Evolutionary conservation across 2,113 vertebrate species (phyloP), one percentile per base, ranked within the genome.

Genomic region (Coptodon bakossiorum): DNA sequence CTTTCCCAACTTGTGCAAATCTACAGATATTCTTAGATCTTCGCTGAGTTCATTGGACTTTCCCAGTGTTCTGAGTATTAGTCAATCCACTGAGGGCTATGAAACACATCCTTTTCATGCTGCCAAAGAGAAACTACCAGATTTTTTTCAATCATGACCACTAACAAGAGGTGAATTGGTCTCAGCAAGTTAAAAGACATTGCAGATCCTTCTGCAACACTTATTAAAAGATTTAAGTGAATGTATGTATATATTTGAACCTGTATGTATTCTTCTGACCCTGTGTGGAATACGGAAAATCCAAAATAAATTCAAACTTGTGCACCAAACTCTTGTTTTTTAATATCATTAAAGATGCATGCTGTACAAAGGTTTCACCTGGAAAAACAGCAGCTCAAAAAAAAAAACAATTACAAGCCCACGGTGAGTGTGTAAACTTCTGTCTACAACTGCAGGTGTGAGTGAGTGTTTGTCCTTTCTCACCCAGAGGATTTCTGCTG

Each of bases 401-500:
- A 43, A 48, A 14, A 14, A 6, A 14, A 1, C 13, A 14, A 16
- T 48, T 7, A 16, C 16, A 48, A 52, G 50, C 48, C 48, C n/a
- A 71, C 12, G 12, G 24, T 9, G 66, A 71, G 38, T 73, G n/a
- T 48, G 68, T 27, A 76, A 76, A 48, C 10, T 1, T 45, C 13
- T 45, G 38, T 27, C 38, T 38, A 73, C 66, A 45, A 27, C 38
- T 45, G 13, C 22, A 73, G 8, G 68, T 45, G 61, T 56, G 11
- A 56, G 36, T 31, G 19, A 76, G 9, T 6, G 66, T 38, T 12
- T 22, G 54, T 48, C 2, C 13, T 19, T 14, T 50, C 93, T 93
- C 96, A 99, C 98, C 98, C 89, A 99, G 29, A 1, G 97, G 97
- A 85, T 98, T 98, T 81, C 97, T 97, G 95, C 97, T 96, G 88